Evolutionary conservation across 2,113 vertebrate genomes (phyloP).

Genomic region (Rhabdornis inornatus): DNA sequence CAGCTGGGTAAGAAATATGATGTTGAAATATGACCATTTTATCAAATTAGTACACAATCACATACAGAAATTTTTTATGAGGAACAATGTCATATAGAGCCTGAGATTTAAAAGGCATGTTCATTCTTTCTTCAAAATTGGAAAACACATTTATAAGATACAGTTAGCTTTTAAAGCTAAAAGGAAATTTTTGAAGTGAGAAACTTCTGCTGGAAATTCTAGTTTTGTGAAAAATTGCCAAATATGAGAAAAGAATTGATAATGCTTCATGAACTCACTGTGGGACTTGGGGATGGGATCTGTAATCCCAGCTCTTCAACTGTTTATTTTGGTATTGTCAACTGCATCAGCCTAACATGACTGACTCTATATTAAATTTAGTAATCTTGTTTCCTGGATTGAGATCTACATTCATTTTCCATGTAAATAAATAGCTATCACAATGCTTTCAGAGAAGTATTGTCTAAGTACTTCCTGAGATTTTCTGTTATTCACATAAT

Average conservation of each 20-base stretch:
- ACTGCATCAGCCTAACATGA: background rate
- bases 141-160: background rate
- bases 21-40: background rate
- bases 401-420: background rate
- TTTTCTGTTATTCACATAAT: background rate
- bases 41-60: background rate
- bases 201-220: background rate
- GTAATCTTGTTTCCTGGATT: background rate
- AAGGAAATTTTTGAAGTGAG: background rate
- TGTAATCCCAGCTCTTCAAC: background rate
- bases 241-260: background rate
- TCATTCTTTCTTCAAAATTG: background rate
- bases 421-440: background rate
- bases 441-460: background rate
- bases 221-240: background rate
- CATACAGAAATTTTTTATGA: background rate
- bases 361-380: background rate
- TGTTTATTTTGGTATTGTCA: background rate
- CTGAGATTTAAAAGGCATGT: background rate
- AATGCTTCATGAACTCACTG: background rate
- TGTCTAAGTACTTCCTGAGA: background rate
- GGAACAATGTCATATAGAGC: background rate
- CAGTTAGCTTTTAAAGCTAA: background rate
- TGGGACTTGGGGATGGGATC: background rate
- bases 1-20: background rate